A percentile compares a stretch with the other conserved stretches of the same genome.
Conservation (phyloP, 2,888 invertebrate species). For the Coecobrya sp. region DNA sequence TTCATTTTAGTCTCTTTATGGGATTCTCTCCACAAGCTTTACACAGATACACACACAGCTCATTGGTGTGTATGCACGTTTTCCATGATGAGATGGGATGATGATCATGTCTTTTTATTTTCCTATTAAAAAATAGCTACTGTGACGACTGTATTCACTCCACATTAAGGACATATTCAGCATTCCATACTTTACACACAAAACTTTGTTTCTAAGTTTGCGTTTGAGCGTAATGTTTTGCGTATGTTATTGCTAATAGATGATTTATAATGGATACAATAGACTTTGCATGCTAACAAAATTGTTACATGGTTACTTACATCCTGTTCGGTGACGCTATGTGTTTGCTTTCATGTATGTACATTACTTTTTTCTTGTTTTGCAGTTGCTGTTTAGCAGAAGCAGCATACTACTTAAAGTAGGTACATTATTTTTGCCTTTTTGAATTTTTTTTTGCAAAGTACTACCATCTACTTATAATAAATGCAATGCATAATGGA, state of each 20-base stretch:
- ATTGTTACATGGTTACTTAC: background rate
- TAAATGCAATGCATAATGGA: too few species aligned
- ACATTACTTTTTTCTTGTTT: background rate
- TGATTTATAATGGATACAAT: background rate
- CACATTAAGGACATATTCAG: too few species aligned
- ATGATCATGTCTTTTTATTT: too few species aligned
- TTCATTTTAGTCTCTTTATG: background rate
- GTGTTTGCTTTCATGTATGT: background rate
- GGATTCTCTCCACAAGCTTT: background rate
- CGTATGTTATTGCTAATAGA: background rate
- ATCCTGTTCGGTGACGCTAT: background rate
- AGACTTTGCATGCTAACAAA: background rate
- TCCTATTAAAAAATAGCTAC: too few species aligned
- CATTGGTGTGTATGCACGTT: background rate
- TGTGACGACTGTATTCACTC: too few species aligned
- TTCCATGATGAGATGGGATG: too few species aligned
- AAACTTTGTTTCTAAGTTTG: too few species aligned
- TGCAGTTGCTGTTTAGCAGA: background rate
- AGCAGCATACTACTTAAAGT: background rate
- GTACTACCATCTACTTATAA: too few species aligned
- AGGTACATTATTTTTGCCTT: background rate
- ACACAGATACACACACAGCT: background rate
- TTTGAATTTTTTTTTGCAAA: background rate
- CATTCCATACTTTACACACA: too few species aligned
- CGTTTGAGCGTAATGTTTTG: too few species aligned